Base-by-base conservation (phyloP, 1,140 invertebrate genomes). In the Druon quercuslanigerum region DNA sequence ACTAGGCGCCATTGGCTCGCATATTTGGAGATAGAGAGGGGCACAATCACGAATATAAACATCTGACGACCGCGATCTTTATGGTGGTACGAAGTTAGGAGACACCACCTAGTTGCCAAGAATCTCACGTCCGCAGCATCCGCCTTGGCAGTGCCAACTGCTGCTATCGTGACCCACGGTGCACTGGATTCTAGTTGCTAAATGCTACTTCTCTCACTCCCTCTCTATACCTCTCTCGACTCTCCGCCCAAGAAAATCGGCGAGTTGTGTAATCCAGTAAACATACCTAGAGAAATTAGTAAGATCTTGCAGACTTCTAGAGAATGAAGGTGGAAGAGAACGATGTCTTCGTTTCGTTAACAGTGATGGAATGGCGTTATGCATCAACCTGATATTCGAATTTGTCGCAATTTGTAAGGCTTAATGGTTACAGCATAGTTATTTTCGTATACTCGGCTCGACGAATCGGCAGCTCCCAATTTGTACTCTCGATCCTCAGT, bases 341-440 rank as follows among this genome's bases (percentile, higher is more conserved):
- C 76, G 74, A 85, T 79, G 78, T 85, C 84, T 86, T 84, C 85
- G 85, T 88, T 83, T 60, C 75, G 71, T 51, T 51, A 76, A 75
- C 85, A 83, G 83, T 88, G 87, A 89, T 87, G 80, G 82, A 86
- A 82, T 79, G 83, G 75, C 70, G 84, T 84, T 82, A 88, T 85
- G 85, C 83, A 86, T 88, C 87, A 88, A 87, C 82, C 74, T 85
- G 85, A 86, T 88, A 86, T 87, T 85, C 81, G 83, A 88, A 88
- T 87, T 88, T 88, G 87, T 88, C 84, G 87, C 80, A 87, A 88
- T 88, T 87, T 84, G 86, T 87, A 87, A 85, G 79, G 82, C 82
- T 82, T 85, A 87, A 86, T 82, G 80, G 72, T 77, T 80, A 82
- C 81, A 81, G 74, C 70, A 74, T 70, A 74, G 76, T 81, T 84